These are phyloP conservation scores for Nasonia giraulti DNA, from an alignment of 1,140 invertebrate genomes.

Conservation along the genomic window DNA sequence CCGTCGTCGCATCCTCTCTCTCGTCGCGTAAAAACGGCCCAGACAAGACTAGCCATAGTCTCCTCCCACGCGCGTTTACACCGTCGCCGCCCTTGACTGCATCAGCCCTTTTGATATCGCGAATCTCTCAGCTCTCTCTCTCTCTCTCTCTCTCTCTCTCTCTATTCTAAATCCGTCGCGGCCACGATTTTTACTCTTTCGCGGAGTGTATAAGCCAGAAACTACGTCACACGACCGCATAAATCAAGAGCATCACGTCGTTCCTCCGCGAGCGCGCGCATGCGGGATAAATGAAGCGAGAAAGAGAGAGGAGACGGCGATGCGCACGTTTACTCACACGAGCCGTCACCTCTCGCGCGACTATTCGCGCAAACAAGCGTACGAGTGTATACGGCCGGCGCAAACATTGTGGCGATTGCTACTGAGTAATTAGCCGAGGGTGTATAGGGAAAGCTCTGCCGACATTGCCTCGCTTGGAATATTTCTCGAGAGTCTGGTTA, in stretches of 20 bases:
- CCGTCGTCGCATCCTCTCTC: too few relatives aligned
- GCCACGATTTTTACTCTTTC: slow-evolving; percentile 17
- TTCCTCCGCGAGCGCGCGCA: not conserved
- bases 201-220: not conserved
- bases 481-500: too few relatives aligned
- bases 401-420: not conserved
- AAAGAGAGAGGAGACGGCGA: not conserved
- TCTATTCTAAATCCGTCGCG: slow-evolving; percentile 38
- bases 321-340: not conserved
- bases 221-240: slow-evolving; percentile 17
- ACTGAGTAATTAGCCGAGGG: not conserved
- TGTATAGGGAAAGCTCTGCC: not conserved
- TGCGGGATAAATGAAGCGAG: slow-evolving; percentile 18
- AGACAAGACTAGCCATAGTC: not conserved
- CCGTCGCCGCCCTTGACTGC: slow-evolving; percentile 28
- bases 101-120: slow-evolving; percentile 38
- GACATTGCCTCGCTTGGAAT: too few relatives aligned
- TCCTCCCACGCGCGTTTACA: not conserved
- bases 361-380: not conserved
- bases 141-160: not conserved
- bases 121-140: slow-evolving; percentile 10
- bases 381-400: not conserved
- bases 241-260: slow-evolving; percentile 20
- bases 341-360: not conserved
- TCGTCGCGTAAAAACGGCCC: too few relatives aligned